Evolutionary conservation across 1,140 invertebrate species (phyloP).

Genomic region (Oryctes rhinoceros): DNA sequence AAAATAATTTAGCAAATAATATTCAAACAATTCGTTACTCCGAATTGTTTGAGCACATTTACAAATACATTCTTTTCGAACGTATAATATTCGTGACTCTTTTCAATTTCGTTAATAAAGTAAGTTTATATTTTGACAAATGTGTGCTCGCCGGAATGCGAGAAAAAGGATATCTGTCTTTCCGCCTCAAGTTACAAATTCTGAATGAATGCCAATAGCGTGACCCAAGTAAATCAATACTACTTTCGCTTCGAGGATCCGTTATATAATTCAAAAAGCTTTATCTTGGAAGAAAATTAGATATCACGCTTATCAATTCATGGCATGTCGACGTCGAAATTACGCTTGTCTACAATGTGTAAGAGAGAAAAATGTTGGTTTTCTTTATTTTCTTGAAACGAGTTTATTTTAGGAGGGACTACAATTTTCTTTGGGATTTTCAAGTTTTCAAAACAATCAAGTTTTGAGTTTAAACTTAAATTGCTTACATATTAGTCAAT

Average conservation of each 20-base stretch:
- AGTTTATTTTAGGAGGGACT: too few relatives aligned
- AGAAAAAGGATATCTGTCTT: neutral
- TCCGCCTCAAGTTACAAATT: neutral
- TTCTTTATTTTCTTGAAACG: too few relatives aligned
- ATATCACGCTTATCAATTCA: neutral
- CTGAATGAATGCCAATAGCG: neutral
- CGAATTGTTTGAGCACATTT: too few relatives aligned
- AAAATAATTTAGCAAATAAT: too few relatives aligned
- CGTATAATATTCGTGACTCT: neutral
- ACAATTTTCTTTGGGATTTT: too few relatives aligned
- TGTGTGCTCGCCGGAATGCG: neutral
- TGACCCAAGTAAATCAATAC: neutral
- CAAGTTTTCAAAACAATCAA: too few relatives aligned
- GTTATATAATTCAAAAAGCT: neutral
- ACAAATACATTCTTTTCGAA: neutral
- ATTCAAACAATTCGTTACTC: too few relatives aligned
- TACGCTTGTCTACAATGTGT: neutral
- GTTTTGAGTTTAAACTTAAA: too few relatives aligned
- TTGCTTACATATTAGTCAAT: too few relatives aligned
- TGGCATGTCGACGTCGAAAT: neutral
- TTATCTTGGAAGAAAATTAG: neutral
- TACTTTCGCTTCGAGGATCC: constrained; percentile 15
- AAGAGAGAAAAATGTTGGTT: too few relatives aligned
- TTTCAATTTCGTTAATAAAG: neutral
- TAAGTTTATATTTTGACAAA: neutral